These are phyloP conservation scores for Sceloporus tristichus DNA, from an alignment of 2,113 vertebrate genomes.

Conservation along the genomic window DNA sequence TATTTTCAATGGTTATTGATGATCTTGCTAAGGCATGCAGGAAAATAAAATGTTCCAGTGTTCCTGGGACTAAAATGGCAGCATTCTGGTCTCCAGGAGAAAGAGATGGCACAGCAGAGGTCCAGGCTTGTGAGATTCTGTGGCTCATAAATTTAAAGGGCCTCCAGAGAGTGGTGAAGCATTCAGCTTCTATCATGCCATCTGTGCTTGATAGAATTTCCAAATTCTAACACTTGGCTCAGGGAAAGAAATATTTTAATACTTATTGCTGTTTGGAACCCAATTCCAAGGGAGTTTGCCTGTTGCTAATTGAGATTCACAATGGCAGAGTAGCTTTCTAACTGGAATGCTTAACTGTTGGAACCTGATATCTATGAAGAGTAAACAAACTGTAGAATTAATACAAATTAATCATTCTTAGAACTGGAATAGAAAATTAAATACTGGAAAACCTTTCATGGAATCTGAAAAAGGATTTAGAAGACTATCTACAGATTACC, in stretches of 20 bases:
- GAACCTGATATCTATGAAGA: too few species aligned
- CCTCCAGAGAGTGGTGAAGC: not conserved
- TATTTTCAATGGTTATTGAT: not conserved
- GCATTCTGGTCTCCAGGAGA: not conserved
- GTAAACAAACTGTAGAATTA: not conserved
- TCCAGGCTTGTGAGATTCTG: not conserved
- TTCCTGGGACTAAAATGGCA: too few species aligned
- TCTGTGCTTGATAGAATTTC: not conserved
- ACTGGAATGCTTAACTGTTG: too few species aligned
- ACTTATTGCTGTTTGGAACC: not conserved
- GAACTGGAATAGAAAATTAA: not conserved
- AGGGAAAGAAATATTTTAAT: not conserved
- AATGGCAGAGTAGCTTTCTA: too few species aligned
- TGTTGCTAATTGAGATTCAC: not conserved
- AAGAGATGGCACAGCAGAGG: not conserved
- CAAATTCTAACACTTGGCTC: not conserved
- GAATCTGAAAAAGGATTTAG: slow-evolving; percentile 25
- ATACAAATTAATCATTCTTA: not conserved
- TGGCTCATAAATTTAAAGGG: not conserved
- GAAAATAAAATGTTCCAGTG: too few species aligned
- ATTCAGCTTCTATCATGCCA: not conserved
- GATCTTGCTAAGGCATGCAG: not conserved
- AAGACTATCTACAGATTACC: slow-evolving; percentile 33
- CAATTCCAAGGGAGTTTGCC: not conserved
- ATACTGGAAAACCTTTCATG: not conserved